Evolutionary conservation across 2,113 vertebrate genomes (phyloP).

Genomic region (Acrocephalus kingi): DNA sequence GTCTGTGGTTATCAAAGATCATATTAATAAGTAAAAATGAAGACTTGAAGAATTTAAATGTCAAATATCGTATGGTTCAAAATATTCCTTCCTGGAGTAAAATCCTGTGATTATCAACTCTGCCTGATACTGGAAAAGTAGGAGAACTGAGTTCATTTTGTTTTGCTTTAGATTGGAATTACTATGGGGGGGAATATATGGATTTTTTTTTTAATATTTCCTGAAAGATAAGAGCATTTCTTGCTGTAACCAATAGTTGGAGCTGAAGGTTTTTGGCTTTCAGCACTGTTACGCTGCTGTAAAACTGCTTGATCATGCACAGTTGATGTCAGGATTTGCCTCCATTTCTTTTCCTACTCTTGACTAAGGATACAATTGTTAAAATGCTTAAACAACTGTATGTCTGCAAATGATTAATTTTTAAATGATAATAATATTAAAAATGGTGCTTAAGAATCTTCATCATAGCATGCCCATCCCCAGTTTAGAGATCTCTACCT

Average conservation of each 20-base stretch:
- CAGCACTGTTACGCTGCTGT: neutral
- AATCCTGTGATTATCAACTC: constrained; percentile 49
- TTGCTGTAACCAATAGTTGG: neutral
- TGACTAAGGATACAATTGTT: neutral
- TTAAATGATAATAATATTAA: neutral
- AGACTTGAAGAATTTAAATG: constrained; percentile 12
- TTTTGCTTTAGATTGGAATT: constrained; percentile 3
- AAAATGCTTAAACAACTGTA: neutral
- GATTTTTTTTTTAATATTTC: neutral
- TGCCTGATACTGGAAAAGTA: constrained; percentile 25
- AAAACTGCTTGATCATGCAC: constrained; percentile 8
- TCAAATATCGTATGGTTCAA: neutral
- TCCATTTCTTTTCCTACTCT: neutral
- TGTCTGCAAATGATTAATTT: neutral
- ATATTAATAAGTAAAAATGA: neutral
- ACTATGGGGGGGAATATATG: neutral
- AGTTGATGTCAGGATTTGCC: constrained; percentile 47
- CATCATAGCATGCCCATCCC: neutral
- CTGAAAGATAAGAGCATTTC: neutral
- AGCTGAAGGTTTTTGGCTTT: constrained; percentile 28
- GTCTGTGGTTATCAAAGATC: constrained; percentile 29
- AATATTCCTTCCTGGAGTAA: constrained; percentile 33
- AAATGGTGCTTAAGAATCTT: neutral
- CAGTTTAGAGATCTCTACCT: neutral
- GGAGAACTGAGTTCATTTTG: constrained; percentile 6